Evolutionary conservation across 2,113 vertebrate genomes (phyloP).

Genomic region (Rhombomys opimus): DNA sequence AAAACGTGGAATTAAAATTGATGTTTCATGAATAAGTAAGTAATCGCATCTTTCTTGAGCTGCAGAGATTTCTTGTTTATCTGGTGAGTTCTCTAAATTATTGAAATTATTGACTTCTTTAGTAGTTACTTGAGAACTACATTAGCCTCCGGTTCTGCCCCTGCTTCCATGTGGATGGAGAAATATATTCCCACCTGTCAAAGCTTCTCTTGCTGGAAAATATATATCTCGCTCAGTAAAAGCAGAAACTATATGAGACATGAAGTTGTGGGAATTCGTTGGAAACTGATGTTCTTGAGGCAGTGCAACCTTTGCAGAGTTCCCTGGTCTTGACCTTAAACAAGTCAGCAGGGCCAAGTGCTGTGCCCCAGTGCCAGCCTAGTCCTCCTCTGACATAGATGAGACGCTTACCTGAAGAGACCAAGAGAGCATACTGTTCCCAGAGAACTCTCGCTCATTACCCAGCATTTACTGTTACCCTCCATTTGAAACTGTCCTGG

Average conservation of each 20-base stretch:
- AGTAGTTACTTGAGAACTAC: conserved; percentile 67
- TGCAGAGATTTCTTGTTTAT: conserved; percentile 70
- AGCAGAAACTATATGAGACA: background rate
- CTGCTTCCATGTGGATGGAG: background rate
- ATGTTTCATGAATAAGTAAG: conserved; percentile 55
- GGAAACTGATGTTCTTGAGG: conserved; percentile 31
- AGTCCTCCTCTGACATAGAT: background rate
- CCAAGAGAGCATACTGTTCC: background rate
- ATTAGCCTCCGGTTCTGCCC: background rate
- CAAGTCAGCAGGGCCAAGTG: background rate
- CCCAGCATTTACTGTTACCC: background rate
- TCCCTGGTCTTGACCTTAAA: background rate
- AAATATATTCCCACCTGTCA: conserved; percentile 4
- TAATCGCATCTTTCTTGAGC: conserved; percentile 78
- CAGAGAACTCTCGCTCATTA: background rate
- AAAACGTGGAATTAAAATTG: conserved; percentile 75
- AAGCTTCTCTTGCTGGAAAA: conserved; percentile 39
- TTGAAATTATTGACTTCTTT: conserved; percentile 68
- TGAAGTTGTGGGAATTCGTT: background rate
- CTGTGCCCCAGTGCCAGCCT: background rate
- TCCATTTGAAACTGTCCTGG: background rate
- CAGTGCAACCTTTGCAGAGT: conserved; percentile 3
- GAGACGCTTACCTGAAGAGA: background rate
- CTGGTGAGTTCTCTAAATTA: conserved; percentile 73
- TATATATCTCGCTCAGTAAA: background rate